phyloP scores from a whole-genome alignment of 2,888 invertebrate species.

The Eurytoma californica region DNA sequence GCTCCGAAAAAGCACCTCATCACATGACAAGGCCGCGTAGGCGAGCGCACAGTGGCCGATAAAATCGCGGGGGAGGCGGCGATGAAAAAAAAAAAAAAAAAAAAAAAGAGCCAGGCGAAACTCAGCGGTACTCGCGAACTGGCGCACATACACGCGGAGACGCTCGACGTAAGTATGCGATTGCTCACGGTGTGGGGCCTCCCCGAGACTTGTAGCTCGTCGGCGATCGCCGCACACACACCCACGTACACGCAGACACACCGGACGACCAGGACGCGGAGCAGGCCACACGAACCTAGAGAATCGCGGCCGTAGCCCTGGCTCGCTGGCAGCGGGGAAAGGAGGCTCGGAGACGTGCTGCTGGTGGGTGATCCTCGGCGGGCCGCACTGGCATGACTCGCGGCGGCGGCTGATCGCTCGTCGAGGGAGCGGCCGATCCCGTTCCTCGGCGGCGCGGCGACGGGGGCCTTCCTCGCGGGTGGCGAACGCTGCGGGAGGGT shows the following conservation, averaged over 20 bases:
- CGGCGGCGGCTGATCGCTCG: neutral
- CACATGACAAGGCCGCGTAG: conserved; percentile 19
- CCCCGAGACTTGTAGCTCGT: too few relatives aligned
- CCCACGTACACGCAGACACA: neutral
- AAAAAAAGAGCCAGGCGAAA: conserved; percentile 3
- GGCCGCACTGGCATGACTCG: neutral
- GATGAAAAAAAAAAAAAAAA: neutral
- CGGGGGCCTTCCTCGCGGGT: neutral
- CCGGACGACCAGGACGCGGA: neutral
- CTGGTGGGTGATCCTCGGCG: neutral
- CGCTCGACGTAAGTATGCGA: neutral
- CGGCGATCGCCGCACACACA: neutral
- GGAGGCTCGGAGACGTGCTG: neutral
- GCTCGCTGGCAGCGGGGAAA: neutral
- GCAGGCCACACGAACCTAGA: conserved; percentile 12
- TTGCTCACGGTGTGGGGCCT: too few relatives aligned
- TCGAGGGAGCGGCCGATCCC: neutral
- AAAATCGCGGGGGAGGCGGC: neutral
- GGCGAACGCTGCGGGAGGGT: neutral
- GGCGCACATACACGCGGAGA: neutral
- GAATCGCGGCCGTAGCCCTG: neutral
- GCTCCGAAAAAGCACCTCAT: conserved; percentile 29
- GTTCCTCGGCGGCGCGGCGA: too few relatives aligned
- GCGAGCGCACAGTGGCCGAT: neutral
- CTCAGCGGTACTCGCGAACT: conserved; percentile 16